A percentile compares a stretch with the other conserved stretches of the same genome.
Evolutionary conservation across 2,113 vertebrate genomes (phyloP).

Genomic region (Aix galericulata): DNA sequence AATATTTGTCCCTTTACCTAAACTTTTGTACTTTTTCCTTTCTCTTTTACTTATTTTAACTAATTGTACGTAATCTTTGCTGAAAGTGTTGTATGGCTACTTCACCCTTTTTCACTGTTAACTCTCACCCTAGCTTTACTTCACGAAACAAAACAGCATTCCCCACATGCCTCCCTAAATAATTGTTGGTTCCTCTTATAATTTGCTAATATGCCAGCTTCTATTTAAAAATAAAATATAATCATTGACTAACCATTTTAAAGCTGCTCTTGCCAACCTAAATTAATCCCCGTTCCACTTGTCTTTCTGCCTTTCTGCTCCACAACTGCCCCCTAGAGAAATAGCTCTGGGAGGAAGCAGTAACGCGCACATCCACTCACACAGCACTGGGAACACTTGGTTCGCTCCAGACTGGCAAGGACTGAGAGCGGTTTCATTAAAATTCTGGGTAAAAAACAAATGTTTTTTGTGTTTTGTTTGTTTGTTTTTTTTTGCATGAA

Average conservation of each 20-base stretch:
- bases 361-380: background rate
- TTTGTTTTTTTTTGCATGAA: background rate
- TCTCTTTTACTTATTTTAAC: background rate
- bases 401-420: background rate
- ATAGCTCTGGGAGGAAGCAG: conserved; percentile 17
- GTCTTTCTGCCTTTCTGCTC: conserved; percentile 56
- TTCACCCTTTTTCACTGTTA: background rate
- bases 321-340: conserved; percentile 48
- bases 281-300: conserved; percentile 57
- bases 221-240: conserved; percentile 60
- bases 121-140: background rate
- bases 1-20: background rate
- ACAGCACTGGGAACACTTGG: background rate
- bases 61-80: background rate
- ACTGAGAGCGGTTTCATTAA: background rate
- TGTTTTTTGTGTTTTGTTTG: background rate
- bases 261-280: conserved; percentile 42
- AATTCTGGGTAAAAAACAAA: background rate
- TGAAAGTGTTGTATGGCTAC: background rate
- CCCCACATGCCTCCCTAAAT: background rate
- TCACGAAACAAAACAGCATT: conserved; percentile 2
- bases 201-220: conserved; percentile 33
- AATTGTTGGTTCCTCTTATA: conserved; percentile 13
- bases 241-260: conserved; percentile 54
- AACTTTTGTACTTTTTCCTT: background rate